Percentiles rank a stretch among this genome's conserved stretches.
Evolutionary conservation across 2,113 vertebrate species (phyloP).

Genomic region (Mus spicilegus): DNA sequence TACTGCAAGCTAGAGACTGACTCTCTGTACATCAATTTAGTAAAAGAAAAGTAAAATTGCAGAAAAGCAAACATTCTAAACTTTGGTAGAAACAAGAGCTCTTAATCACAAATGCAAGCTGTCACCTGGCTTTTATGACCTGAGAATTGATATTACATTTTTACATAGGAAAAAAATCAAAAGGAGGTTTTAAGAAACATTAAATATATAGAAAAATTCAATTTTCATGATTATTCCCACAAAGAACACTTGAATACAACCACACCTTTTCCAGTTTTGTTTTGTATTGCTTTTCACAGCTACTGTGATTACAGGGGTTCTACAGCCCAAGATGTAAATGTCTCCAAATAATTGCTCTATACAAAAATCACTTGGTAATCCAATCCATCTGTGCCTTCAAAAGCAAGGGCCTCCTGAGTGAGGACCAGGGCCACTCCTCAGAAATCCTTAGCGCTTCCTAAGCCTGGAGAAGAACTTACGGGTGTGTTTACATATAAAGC

Average conservation of each 20-base stretch:
- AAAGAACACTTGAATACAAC: neutral
- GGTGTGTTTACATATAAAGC: neutral
- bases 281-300: neutral
- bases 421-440: neutral
- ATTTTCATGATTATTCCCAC: slow-evolving; percentile 30
- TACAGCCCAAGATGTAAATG: neutral
- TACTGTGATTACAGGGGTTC: neutral
- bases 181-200: neutral
- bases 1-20: neutral
- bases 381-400: neutral
- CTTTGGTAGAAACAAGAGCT: neutral
- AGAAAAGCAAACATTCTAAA: slow-evolving; percentile 49
- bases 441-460: neutral
- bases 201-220: slow-evolving; percentile 26
- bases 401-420: neutral
- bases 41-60: slow-evolving; percentile 32
- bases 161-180: slow-evolving; percentile 7
- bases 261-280: neutral
- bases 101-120: neutral
- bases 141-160: slow-evolving; percentile 20
- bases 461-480: neutral
- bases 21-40: slow-evolving; percentile 18
- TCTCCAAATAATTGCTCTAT: neutral
- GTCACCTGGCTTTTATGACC: neutral
- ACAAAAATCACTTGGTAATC: neutral